These are phyloP conservation scores for Nannobrachium achirus DNA, from an alignment of 2,113 vertebrate genomes.

Conservation along the genomic window DNA sequence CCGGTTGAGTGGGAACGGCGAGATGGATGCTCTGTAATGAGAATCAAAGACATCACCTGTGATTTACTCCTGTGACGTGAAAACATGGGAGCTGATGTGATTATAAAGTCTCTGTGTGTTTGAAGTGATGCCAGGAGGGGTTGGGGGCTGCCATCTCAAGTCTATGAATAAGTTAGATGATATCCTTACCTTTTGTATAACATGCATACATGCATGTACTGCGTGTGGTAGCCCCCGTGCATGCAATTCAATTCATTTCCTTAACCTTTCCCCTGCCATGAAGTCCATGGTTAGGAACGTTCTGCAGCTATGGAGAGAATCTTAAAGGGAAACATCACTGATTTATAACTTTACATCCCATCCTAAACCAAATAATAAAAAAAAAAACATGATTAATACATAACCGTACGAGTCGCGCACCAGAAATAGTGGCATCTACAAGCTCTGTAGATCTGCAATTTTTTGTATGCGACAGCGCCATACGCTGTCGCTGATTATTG, in stretches of 20 bases:
- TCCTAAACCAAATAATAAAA: no score
- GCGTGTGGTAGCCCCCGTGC: not conserved
- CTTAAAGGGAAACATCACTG: no score
- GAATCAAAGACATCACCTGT: constrained; percentile 30
- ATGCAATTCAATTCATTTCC: not conserved
- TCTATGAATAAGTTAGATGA: constrained; percentile 28
- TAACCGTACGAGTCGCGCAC: no score
- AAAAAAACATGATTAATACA: no score
- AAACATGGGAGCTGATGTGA: constrained; percentile 1
- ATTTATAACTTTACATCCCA: no score
- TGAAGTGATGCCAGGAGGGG: constrained; percentile 7
- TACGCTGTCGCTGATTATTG: no score
- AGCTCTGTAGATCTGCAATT: no score
- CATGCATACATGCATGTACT: not conserved
- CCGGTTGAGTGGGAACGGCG: not conserved
- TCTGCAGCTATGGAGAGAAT: no score
- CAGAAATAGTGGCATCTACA: no score
- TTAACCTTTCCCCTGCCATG: not conserved
- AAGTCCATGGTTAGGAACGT: no score
- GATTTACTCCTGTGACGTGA: not conserved
- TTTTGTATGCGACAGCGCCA: no score
- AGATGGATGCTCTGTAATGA: not conserved
- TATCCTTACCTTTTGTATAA: not conserved
- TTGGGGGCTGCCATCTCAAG: constrained; percentile 6
- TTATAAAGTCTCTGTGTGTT: constrained; percentile 5